Evolutionary conservation across 1,140 invertebrate species (phyloP), one percentile per base, ranked within the genome.

Genomic region (Saccostrea echinata): DNA sequence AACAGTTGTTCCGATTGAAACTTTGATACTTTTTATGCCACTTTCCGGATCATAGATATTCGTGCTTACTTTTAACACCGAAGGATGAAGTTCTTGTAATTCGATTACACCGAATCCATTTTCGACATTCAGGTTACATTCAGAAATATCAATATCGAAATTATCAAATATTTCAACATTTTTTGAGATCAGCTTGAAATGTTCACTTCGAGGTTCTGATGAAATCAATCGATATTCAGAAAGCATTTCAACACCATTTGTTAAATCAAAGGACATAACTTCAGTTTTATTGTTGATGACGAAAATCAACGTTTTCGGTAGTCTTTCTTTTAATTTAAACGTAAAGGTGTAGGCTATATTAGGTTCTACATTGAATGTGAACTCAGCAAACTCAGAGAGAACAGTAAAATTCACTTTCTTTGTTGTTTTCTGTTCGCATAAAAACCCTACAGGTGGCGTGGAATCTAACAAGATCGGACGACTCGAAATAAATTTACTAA

Each of bases 181-280:
- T 6, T 76, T 76, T 12, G 68, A 76, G 27, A 27, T 12, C 9
- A 76, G 27, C 27, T 27, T 76, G 13, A 33, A 16, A 12, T 33
- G 24, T 30, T 76, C 68, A 13, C 27, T 9, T 33, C 68, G 24
- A 30, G 68, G 33, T 30, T 76, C 2, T 30, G 27, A 16, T 27
- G 68, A 30, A 76, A 76, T 30, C 3, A 30, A 27, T 76, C 30
- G 68, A 33, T 76, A 76, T 76, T 76, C 68, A 76, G 68, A 27
- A 1, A 30, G 27, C 27, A 76, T 12, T 12, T 33, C 24, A 16
- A 33, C 68, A 76, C 68, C 68, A 76, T 76, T 11, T 16, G 30
- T 27, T 18, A 13, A 16, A 33, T 76, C 30, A 18, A 76, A 76
- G 30, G 24, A 76, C 16, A 76, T 9, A 13, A 11, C 13, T 76